Base-by-base conservation (phyloP, 2,113 vertebrate genomes). In the Amphiprion percula region DNA sequence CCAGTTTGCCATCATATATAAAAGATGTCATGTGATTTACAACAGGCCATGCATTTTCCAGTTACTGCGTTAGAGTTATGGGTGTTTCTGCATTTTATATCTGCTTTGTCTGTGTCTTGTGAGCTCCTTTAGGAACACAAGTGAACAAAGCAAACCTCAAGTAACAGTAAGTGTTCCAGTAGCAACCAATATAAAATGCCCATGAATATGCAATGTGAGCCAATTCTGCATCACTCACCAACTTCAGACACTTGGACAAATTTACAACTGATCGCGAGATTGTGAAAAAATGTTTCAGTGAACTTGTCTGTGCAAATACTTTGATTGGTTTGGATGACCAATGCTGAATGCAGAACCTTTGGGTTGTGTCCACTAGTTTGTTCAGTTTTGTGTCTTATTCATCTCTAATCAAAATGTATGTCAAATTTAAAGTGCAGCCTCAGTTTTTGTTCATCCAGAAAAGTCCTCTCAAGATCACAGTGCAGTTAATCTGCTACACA, bases 401-500 rank as follows among this genome's bases (percentile, higher is more conserved):
- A 61, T 54, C 41, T 4, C 41, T 69, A 21, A 16, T 46, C 19
- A 64, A 26, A 71, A 62, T 4, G n/a, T 10, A 16, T 2, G 37
- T 5, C 26, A 72, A 19, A 46, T 39, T n/a, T 26, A 21, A 26
- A 68, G n/a, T 44, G 23, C 15, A 8, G 21, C 15, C 54, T 58
- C 24, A 19, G 26, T 21, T 59, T 37, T 58, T 68, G 61, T 72
- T 78, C 14, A 0, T 72, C 60, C 28, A 44, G 39, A 66, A 54
- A 74, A 46, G 37, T 69, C 64, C 47, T 78, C 4, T 68, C 28
- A 16, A 47, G 28, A 23, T 62, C 52, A 73, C 64, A 87, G 49
- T 55, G 76, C 5, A 68, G 24, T 47, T 74, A 39, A 53, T 76
- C 67, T 79, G 77, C 77, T 55, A 79, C 74, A 83, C 47, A 58